Evolutionary conservation across 2,797 vertebrate species (phyloP).

Genomic region (Tachyglossus aculeatus): DNA sequence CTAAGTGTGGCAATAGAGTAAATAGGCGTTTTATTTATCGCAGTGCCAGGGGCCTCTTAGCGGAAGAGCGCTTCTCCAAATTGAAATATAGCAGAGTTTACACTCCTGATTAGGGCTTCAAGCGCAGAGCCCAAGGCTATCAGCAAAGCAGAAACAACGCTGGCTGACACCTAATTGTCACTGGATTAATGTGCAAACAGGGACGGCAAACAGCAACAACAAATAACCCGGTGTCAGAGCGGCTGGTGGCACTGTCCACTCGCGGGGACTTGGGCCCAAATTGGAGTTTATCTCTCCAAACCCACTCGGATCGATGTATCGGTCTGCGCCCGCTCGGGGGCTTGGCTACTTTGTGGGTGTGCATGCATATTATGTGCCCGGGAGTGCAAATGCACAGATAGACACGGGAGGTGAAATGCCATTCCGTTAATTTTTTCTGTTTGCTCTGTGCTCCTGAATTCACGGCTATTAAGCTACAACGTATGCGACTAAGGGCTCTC

Average conservation of each 20-base stretch:
- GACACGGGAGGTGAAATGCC: constrained; percentile 58
- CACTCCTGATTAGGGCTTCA: constrained; percentile 99
- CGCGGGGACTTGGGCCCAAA: constrained; percentile 75
- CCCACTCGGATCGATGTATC: constrained; percentile 65
- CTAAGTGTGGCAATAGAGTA: constrained; percentile 95
- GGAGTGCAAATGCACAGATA: constrained; percentile 23
- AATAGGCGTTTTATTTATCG: constrained; percentile 99
- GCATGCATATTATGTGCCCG: neutral
- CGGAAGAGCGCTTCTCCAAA: constrained; percentile 99
- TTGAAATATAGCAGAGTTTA: constrained; percentile 99
- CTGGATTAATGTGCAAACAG: constrained; percentile 95
- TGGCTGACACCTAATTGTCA: constrained; percentile 95
- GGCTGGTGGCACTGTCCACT: constrained; percentile 83
- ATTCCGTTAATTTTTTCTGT: constrained; percentile 70
- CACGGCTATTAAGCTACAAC: constrained; percentile 71
- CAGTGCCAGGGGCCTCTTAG: constrained; percentile 97
- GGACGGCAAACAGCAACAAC: constrained; percentile 82
- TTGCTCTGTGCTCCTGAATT: constrained; percentile 69
- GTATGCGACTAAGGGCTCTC: constrained; percentile 73
- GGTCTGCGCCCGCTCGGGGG: constrained; percentile 37
- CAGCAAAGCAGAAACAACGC: constrained; percentile 91
- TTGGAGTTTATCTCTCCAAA: constrained; percentile 79
- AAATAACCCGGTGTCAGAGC: constrained; percentile 82
- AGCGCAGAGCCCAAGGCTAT: constrained; percentile 96
- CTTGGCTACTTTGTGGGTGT: constrained; percentile 7